Base-by-base conservation (phyloP, 2,797 vertebrate genomes). In the Hoplostethus mediterraneus region DNA sequence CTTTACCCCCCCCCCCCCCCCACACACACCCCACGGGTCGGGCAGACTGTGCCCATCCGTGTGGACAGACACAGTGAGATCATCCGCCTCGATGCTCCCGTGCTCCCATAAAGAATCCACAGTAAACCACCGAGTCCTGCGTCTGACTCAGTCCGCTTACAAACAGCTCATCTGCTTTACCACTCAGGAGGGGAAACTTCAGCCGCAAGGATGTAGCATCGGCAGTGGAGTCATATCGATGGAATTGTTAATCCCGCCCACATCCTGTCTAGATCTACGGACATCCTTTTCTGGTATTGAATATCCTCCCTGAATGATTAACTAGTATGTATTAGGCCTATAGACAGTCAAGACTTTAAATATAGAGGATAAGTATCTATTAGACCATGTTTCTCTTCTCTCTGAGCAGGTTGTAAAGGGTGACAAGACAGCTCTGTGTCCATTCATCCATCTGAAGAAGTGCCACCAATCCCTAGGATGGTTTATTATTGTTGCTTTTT, bases 381-480 rank as follows among this genome's bases (percentile, higher is more conserved):
- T 90, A 89, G 75, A 84, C 70, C 82, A 82, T 81, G 68, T 75
- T 77, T 86, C 69, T 87, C 65, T 79, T 80, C 68, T 87, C 75
- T 79, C 67, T 80, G 55, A 82, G 76, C 60, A 81, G 80, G 87
- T 86, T 83, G 79, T 81, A 75, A 83, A 87, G 81, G 81, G 82
- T 91, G 82, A 89, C 83, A 80, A 80, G 83, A 87, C 82, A 85
- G 77, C 69, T 79, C 61, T 79, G 71, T 88, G 81, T 89, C 80
- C 78, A 83, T 80, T 89, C 84, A 83, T 89, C 81, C 71, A 73
- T 83, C 58, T 89, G 73, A 86, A 89, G 80, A 93, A 90, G 90
- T 93, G 90, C 92, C 91, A 90, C 87, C 87, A 79, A 81, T 83
- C 86, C 88, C 71, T 70, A 70, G 71, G 65, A 89, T 87, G 91